Conservation (phyloP, 2,797 vertebrate genomes). For the Propithecus perrieri region DNA sequence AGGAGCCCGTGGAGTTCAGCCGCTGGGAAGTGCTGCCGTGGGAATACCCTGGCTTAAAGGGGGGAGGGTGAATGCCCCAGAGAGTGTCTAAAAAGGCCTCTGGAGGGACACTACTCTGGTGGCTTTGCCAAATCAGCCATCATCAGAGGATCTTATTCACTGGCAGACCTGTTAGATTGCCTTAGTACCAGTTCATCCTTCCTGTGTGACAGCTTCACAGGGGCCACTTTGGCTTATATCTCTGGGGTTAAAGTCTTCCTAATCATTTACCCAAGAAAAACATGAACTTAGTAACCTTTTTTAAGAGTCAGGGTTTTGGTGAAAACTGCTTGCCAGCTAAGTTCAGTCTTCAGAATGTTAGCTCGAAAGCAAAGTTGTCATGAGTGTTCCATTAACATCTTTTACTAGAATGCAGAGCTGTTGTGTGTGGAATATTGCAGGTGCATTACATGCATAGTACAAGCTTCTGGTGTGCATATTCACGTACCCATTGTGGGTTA, state of each 20-base stretch:
- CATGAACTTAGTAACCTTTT: neutral
- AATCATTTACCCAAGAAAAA: conserved; percentile 22
- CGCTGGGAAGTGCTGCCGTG: neutral
- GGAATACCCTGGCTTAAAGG: no score
- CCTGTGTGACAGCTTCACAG: neutral
- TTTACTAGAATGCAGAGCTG: neutral
- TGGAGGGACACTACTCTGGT: neutral
- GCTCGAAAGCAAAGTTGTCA: neutral
- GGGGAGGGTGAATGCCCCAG: neutral
- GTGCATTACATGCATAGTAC: rapidly evolving
- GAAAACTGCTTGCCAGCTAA: neutral
- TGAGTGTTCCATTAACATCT: neutral
- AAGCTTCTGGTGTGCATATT: neutral
- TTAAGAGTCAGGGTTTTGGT: neutral
- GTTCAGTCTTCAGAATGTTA: neutral
- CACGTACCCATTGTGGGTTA: rapidly evolving
- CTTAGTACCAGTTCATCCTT: neutral
- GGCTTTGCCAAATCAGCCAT: neutral
- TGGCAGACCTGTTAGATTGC: neutral
- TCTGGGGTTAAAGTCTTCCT: neutral
- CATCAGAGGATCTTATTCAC: neutral
- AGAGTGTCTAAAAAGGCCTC: neutral
- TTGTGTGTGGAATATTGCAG: neutral
- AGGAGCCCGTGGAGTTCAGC: neutral
- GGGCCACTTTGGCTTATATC: neutral